Evolutionary conservation across 2,113 vertebrate species (phyloP).

Genomic region (Rhadina sibilatrix): DNA sequence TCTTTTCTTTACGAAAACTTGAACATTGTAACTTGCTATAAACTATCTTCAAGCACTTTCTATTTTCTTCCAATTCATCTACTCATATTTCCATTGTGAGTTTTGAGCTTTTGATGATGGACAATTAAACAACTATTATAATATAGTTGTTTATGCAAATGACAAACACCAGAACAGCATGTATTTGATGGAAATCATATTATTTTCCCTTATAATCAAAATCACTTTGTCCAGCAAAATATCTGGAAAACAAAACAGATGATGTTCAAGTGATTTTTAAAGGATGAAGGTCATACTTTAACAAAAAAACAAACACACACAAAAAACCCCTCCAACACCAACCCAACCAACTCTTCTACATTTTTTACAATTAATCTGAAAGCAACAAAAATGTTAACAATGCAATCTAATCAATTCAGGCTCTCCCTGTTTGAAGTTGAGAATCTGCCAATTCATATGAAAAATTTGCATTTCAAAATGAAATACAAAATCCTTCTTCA

Average conservation of each 20-base stretch:
- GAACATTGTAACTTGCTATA: neutral
- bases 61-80: neutral
- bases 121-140: constrained; percentile 25
- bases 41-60: neutral
- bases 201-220: neutral
- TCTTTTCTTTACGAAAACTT: constrained; percentile 6
- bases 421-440: neutral
- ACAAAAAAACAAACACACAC: too few species aligned
- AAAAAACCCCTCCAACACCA: neutral
- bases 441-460: neutral
- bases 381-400: neutral
- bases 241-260: neutral
- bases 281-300: neutral
- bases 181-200: constrained; percentile 26
- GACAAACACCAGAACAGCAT: constrained; percentile 7
- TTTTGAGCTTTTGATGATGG: constrained; percentile 17
- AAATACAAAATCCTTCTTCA: constrained; percentile 34
- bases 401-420: neutral
- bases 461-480: constrained; percentile 38
- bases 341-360: neutral
- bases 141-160: neutral
- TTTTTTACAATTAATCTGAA: neutral
- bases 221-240: neutral
- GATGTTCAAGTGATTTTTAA: neutral
- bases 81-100: neutral